Base-by-base conservation (phyloP, 92 coral and sea anemone species). In the Epizoanthus rinbou region DNA sequence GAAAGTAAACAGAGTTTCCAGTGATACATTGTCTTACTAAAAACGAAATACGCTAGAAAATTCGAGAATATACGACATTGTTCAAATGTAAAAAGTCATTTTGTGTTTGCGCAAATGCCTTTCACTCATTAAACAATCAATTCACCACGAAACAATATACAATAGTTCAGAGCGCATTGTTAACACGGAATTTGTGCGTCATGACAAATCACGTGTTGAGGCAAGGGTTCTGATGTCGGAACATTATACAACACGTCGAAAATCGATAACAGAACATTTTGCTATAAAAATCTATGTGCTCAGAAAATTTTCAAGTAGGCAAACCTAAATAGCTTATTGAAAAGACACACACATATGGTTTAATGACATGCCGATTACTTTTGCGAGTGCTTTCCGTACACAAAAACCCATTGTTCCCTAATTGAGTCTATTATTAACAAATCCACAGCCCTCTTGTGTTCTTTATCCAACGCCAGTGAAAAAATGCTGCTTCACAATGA, bases 111-210 rank as follows among this genome's bases (percentile, higher is more conserved):
- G n/a, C 18, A 67, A 66, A 67, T 15, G 3, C 47, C 17, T 60
- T 23, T 28, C 39, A 62, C 62, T 22, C 16, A 41, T 5, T 53
- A 11, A 59, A 60, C 82, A 43, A 78, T 60, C 22, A 6, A 57
- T 62, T 11, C 39, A 37, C 72, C 39, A 60, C 62, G 72, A 56
- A 62, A 63, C 72, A 78, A 52, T 43, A 41, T 35, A 39, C 23
- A 8, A 63, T 60, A 6, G 17, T 35, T 68, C 37, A n/a, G 8
- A 28, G 70, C 58, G 59, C 15, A 62, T 63, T 62, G 59, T 43
- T 78, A 13, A 1, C 31, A 35, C 57, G 14, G 37, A 58, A 25
- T 75, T 56, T 58, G 16, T 5, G 47, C 47, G 43, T 39, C 52
- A 75, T 60, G 22, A 11, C 54, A 50, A 50, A 50, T 50, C 13